Percentiles rank a stretch among this genome's conserved stretches.
Evolutionary conservation across 2,113 vertebrate genomes (phyloP).

Genomic region (Colaptes auratus): DNA sequence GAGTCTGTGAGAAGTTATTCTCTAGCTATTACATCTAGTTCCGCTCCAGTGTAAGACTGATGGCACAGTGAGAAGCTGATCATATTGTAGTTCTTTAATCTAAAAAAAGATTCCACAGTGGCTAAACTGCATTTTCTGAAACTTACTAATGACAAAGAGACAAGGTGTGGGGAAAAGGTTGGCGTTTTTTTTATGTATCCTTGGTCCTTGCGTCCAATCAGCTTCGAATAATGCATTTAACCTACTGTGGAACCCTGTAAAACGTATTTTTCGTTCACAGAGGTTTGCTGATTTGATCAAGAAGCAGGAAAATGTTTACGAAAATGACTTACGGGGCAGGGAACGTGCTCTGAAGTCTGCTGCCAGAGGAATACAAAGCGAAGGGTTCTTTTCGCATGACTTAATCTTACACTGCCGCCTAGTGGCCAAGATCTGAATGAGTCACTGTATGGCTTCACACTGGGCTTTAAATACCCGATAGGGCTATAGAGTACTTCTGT

Average conservation of each 20-base stretch:
- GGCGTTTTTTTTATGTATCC: fast-evolving
- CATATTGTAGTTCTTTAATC: background rate
- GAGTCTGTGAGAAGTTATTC: too few species aligned
- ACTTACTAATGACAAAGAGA: background rate
- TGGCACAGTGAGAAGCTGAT: background rate
- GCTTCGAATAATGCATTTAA: background rate
- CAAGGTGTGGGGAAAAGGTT: background rate
- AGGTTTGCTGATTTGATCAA: background rate
- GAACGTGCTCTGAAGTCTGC: background rate
- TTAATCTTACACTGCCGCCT: slow-evolving; percentile 38
- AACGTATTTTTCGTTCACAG: background rate
- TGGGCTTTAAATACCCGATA: fast-evolving
- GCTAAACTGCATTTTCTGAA: background rate
- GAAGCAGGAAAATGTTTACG: background rate
- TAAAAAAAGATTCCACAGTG: background rate
- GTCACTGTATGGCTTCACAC: background rate
- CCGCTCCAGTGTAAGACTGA: background rate
- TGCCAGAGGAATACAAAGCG: background rate
- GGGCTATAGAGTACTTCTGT: background rate
- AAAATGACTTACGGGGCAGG: background rate
- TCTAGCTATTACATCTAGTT: background rate
- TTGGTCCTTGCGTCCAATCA: background rate
- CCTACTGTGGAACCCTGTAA: background rate
- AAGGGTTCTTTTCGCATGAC: background rate
- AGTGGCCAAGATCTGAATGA: slow-evolving; percentile 1